Evolutionary conservation across 2,113 vertebrate genomes (phyloP), one percentile per base, ranked within the genome.

Genomic region (Mesocricetus auratus): DNA sequence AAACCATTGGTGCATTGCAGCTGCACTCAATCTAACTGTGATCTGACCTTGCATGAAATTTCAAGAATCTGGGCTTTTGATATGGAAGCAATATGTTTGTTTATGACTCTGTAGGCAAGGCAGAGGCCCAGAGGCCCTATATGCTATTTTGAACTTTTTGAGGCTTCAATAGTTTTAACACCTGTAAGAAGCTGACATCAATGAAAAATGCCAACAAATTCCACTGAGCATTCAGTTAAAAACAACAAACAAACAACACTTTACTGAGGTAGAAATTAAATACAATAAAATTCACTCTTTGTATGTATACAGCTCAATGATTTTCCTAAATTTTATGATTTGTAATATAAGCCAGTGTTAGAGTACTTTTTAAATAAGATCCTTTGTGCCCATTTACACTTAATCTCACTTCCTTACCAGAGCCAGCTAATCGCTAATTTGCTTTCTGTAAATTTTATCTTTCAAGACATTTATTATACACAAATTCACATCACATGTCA

Each of bases 81-180:
- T 96, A 96, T 92, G 93, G 90, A 96, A 94, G 94, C 95, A 97
- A 94, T 97, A 97, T 97, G 91, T 96, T 97, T 97, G 97, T 97
- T 97, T 98, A 95, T 86, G 86, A 93, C 88, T 97, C 92, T 66
- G 86, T 90, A 91, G 93, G 92, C 42, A 50, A 86, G 36, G 47
- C 5, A 1, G 21, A 86, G 92, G 71, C 92, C 94, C 94, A 95
- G 92, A 97, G 97, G 93, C 86, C 92, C 82, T 71, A 56, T 91
- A 95, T 69, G 45, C 33, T 82, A 75, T 93, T 97, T 90, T 96
- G 91, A 94, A 95, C 77, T 91, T 39, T 85, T 93, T 19, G 75
- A 96, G 94, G 56, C 69, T 95, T 91, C 42, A 66, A 56, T 8
- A 75, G 71, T 58, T 95, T 95, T 96, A 94, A 94, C 47, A 93